Percentiles rank a stretch among this genome's conserved stretches.
Evolutionary conservation across 2,797 vertebrate genomes (phyloP).

Genomic region (Nyctibius grandis): DNA sequence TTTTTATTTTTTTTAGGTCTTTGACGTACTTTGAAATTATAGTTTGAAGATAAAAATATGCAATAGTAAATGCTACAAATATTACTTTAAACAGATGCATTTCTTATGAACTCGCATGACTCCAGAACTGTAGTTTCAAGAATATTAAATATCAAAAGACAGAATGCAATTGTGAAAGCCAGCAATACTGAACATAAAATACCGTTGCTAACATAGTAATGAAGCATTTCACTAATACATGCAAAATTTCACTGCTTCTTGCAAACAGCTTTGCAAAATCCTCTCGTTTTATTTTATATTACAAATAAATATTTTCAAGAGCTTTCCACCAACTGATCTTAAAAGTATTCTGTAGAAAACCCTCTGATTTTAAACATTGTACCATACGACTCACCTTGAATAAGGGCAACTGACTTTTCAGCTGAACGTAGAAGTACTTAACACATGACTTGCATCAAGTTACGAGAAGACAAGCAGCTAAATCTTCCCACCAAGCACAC

Average conservation of each 20-base stretch:
- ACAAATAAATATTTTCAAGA: neutral
- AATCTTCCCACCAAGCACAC: constrained; percentile 32
- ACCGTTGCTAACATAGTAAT: neutral
- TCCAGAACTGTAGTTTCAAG: neutral
- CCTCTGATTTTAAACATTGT: neutral
- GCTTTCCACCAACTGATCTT: neutral
- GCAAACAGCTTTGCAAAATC: neutral
- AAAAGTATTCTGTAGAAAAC: neutral
- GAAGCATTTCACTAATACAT: neutral
- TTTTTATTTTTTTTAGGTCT: neutral
- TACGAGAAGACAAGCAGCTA: constrained; percentile 27
- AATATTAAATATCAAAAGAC: neutral
- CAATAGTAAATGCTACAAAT: neutral
- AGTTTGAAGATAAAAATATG: neutral
- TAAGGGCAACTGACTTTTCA: constrained; percentile 21
- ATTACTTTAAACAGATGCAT: neutral
- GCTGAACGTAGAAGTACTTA: constrained; percentile 21
- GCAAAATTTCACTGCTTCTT: neutral
- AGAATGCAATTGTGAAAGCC: neutral
- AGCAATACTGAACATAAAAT: neutral
- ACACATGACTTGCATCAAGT: constrained; percentile 38
- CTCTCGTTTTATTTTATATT: neutral
- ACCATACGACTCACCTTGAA: constrained; percentile 64
- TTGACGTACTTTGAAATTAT: neutral
- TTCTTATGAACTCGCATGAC: neutral